These are phyloP conservation scores for Pelusios castaneus DNA, from an alignment of 2,113 vertebrate genomes.

Conservation along the genomic window DNA sequence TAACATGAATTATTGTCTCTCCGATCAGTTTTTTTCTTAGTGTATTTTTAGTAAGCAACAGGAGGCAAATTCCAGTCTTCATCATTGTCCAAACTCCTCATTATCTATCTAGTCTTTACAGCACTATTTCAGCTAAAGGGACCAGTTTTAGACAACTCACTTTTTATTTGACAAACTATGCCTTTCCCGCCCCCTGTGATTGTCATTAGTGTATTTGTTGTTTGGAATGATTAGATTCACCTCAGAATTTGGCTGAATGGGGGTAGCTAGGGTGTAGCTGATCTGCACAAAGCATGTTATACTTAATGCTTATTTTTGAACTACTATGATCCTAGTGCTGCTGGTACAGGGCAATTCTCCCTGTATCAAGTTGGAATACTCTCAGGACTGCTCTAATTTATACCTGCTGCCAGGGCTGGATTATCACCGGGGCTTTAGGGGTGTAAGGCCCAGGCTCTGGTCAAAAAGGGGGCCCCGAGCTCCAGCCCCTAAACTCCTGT, in stretches of 20 bases:
- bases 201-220: background rate
- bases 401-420: too few species aligned
- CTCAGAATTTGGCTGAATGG: constrained; percentile 15
- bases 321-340: background rate
- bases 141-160: background rate
- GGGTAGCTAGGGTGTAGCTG: background rate
- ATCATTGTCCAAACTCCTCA: background rate
- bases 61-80: background rate
- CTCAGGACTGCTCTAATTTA: background rate
- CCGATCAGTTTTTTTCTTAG: constrained; percentile 3
- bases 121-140: background rate
- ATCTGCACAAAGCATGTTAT: background rate
- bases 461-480: too few species aligned
- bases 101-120: background rate
- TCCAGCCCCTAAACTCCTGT: too few species aligned
- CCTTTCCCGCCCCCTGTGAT: background rate
- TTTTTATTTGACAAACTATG: background rate
- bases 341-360: background rate
- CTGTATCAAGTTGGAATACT: background rate
- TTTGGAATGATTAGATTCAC: background rate
- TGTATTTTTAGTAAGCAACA: constrained; percentile 12
- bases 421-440: too few species aligned
- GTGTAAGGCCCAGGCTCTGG: too few species aligned
- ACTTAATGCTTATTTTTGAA: constrained; percentile 4
- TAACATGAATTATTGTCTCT: constrained; percentile 1